These are phyloP conservation scores for Crematogaster levior DNA, from an alignment of 2,888 invertebrate species.

Conservation along the genomic window DNA sequence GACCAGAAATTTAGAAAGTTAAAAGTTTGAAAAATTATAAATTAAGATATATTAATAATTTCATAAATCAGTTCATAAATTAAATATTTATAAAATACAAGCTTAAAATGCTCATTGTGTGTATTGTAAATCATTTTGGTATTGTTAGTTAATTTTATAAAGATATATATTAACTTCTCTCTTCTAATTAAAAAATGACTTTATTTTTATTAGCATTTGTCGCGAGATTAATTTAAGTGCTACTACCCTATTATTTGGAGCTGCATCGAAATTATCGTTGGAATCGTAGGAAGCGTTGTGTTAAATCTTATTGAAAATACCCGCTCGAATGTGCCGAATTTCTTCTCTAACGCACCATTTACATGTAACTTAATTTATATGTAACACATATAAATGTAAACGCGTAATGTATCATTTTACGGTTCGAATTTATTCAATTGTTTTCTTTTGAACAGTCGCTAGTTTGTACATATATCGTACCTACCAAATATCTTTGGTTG, in stretches of 20 bases:
- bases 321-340: constrained; percentile 24
- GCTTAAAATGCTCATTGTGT: background rate
- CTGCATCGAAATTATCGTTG: constrained; percentile 6
- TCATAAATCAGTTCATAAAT: background rate
- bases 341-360: constrained; percentile 26
- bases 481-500: constrained; percentile 23
- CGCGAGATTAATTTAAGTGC: constrained; percentile 17
- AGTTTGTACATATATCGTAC: constrained; percentile 6
- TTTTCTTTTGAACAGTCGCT: constrained; percentile 5
- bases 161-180: background rate
- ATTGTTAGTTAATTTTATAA: background rate
- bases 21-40: background rate
- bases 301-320: constrained; percentile 36
- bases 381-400: constrained; percentile 29
- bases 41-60: background rate
- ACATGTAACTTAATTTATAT: constrained; percentile 38
- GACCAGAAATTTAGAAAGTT: background rate
- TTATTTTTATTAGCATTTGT: background rate
- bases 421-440: constrained; percentile 14
- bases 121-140: background rate
- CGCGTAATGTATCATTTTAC: constrained; percentile 32
- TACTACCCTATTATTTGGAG: constrained; percentile 24
- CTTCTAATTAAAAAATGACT: background rate
- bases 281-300: background rate
- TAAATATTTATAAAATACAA: background rate